phyloP scores from a whole-genome alignment of 1,140 invertebrate species.

The Pogonus chalceus region DNA sequence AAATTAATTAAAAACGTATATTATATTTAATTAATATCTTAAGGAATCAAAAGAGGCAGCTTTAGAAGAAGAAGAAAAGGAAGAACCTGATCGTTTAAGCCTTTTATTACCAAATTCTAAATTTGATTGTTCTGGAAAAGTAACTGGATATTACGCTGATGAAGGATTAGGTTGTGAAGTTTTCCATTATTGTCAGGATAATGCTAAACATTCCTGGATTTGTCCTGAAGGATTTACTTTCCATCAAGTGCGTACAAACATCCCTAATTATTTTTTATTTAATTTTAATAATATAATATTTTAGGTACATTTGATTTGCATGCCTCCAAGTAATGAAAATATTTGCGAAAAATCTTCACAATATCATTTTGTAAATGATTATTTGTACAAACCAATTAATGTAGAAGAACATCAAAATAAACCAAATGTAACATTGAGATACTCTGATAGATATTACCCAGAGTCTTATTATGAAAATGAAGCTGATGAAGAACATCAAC shows the following conservation, averaged over 20 bases:
- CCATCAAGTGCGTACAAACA: conserved; percentile 57
- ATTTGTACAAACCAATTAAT: conserved; percentile 80
- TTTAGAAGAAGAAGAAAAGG: conserved; percentile 62
- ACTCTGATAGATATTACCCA: conserved; percentile 77
- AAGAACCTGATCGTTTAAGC: conserved; percentile 74
- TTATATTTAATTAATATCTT: neutral
- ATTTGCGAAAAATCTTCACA: conserved; percentile 82
- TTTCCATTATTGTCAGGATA: conserved; percentile 90
- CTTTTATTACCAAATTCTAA: conserved; percentile 70
- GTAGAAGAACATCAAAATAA: conserved; percentile 67
- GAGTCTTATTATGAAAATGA: conserved; percentile 61
- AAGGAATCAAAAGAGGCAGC: conserved; percentile 35
- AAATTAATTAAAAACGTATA: neutral
- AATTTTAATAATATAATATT: conserved; percentile 19
- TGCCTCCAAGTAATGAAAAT: conserved; percentile 80
- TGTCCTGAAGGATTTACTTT: conserved; percentile 87
- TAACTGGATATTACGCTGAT: conserved; percentile 86
- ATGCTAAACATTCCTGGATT: conserved; percentile 83
- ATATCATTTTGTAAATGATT: conserved; percentile 88
- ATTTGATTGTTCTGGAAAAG: conserved; percentile 67
- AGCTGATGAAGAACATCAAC: conserved; percentile 43
- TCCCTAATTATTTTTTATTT: conserved; percentile 7
- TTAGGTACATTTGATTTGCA: conserved; percentile 83
- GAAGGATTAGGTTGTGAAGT: conserved; percentile 81
- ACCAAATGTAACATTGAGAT: conserved; percentile 71